These are phyloP conservation scores for Synanceia verrucosa DNA, from an alignment of 2,797 vertebrate species.

Conservation along the genomic window DNA sequence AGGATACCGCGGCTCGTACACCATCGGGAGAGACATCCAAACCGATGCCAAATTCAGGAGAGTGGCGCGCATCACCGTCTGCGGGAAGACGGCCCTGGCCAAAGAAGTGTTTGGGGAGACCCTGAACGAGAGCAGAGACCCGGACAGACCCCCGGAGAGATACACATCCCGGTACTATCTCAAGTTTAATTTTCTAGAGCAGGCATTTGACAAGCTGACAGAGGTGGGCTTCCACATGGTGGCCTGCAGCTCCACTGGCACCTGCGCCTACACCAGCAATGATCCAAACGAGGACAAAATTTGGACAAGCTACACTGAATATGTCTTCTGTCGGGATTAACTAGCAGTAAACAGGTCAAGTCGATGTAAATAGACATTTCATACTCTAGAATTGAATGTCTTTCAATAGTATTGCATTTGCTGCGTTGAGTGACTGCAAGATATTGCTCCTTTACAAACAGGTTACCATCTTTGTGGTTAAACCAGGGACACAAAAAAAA, in stretches of 20 bases:
- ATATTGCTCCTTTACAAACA: slow-evolving; percentile 3
- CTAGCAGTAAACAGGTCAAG: slow-evolving; percentile 39
- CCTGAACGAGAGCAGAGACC: slow-evolving; percentile 93
- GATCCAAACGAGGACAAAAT: slow-evolving; percentile 95
- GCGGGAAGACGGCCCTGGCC: slow-evolving; percentile 91
- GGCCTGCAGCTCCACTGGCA: slow-evolving; percentile 93
- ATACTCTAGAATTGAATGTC: slow-evolving; percentile 31
- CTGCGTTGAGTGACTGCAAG: slow-evolving; percentile 24
- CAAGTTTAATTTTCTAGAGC: slow-evolving; percentile 94
- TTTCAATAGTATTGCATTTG: slow-evolving; percentile 30
- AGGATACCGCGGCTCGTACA: slow-evolving; percentile 93
- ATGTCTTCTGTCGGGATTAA: slow-evolving; percentile 94
- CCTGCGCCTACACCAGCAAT: slow-evolving; percentile 90
- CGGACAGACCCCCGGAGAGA: slow-evolving; percentile 90
- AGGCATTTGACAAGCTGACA: slow-evolving; percentile 94
- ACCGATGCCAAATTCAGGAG: slow-evolving; percentile 92
- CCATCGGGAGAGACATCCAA: slow-evolving; percentile 92
- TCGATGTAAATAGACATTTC: slow-evolving; percentile 54
- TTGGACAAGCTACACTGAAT: slow-evolving; percentile 97
- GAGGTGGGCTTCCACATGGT: slow-evolving; percentile 94
- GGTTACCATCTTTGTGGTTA: neutral
- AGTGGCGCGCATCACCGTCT: slow-evolving; percentile 93
- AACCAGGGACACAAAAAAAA: neutral
- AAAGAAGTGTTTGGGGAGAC: slow-evolving; percentile 96
- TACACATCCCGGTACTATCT: slow-evolving; percentile 95